These are phyloP conservation scores for Emydura subglobosa DNA, from an alignment of 2,113 vertebrate species.

Conservation along the genomic window DNA sequence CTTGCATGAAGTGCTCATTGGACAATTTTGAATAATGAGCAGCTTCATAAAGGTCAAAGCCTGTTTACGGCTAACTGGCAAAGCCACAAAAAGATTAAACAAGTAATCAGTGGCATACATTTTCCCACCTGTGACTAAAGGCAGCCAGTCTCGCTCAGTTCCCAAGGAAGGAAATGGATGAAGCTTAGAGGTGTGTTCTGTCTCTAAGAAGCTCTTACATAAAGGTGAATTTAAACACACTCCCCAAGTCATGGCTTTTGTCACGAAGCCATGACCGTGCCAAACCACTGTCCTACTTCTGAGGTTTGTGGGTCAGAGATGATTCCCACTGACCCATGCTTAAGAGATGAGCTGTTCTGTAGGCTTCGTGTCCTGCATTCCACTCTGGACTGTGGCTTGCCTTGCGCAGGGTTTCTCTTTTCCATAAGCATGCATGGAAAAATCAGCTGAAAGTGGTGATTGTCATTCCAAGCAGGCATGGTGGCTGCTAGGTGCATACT, in stretches of 20 bases:
- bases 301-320: constrained; percentile 6
- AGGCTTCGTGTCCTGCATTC: neutral
- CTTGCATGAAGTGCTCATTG: neutral
- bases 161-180: neutral
- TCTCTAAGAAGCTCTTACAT: constrained; percentile 18
- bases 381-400: neutral
- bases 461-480: neutral
- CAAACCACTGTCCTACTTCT: constrained; percentile 42
- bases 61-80: neutral
- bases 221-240: constrained; percentile 2
- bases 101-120: neutral
- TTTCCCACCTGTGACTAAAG: neutral
- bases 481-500: neutral
- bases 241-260: constrained; percentile 45
- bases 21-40: neutral
- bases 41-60: neutral
- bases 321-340: neutral
- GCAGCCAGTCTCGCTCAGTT: neutral
- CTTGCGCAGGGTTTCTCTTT: neutral
- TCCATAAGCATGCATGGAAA: constrained; percentile 11
- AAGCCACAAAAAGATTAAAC: neutral
- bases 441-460: neutral
- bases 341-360: neutral
- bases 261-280: constrained; percentile 47
- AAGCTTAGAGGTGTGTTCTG: constrained; percentile 10